Base-by-base conservation (phyloP, 1,140 invertebrate genomes). In the Scaptomyza hsui region DNA sequence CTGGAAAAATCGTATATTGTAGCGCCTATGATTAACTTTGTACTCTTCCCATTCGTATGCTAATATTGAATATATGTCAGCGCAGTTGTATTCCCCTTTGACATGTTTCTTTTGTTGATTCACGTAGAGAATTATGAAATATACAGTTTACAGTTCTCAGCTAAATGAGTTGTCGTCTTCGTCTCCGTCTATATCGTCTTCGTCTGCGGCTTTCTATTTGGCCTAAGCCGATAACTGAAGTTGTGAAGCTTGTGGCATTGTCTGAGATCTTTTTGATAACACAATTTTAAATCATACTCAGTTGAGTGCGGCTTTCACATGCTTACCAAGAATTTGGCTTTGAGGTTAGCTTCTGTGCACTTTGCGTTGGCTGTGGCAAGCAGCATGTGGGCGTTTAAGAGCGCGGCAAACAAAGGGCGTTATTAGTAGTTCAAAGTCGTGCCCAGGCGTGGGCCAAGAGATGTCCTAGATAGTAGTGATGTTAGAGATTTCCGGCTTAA, bases 51-150 rank as follows among this genome's bases (percentile, higher is more conserved):
- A 60, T 72, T 75, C 72, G 65, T 88, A 86, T 86, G 81, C 37
- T 85, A 85, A 85, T 86, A 81, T 88, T 60, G 74, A 70, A 68
- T 74, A 86, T 85, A 51, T 85, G 74, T 77, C 78, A 77, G 64
- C 69, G 64, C 69, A 45, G 68, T 45, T 52, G 59, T n/a, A 1
- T n/a, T 29, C 18, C 32, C 19, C 24, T 48, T 16, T 57, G 42
- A 55, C 41, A 55, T 29, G 26, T 29, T 29, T 29, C 26, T 29
- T 29, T 9, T 29, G 7, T 63, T 53, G 59, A 63, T 63, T 16
- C 41, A 26, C 15, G 51, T 48, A 42, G 45, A 44, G 49, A 72
- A 72, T 67, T 67, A 72, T 60, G 62, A 67, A 41, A 35, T 71
- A 62, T 26, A 47, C 21, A 47, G n/a, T 47, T 26, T 35, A 52